phyloP scores from a whole-genome alignment of 2,888 invertebrate genomes.

The Diaperis boleti region DNA sequence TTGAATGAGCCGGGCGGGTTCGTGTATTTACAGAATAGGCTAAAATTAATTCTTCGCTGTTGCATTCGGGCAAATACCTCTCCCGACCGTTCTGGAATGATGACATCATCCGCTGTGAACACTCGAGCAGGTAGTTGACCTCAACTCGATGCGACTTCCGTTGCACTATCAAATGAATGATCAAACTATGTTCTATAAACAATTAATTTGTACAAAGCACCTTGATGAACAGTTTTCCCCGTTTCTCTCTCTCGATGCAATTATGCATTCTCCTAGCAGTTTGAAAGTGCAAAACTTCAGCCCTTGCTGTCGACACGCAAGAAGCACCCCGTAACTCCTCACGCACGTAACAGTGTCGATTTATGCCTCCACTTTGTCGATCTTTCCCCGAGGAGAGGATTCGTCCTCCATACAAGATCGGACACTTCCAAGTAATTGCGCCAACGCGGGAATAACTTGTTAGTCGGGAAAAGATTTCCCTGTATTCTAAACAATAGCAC shows the following conservation, averaged over 20 bases:
- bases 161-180: no score
- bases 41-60: no score
- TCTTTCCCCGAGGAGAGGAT: constrained; percentile 23
- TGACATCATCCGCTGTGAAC: no score
- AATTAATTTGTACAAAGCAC: no score
- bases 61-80: no score
- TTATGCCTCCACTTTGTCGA: constrained; percentile 1
- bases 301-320: constrained; percentile 19
- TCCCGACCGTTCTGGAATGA: no score
- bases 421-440: constrained; percentile 27
- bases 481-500: constrained; percentile 35
- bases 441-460: constrained; percentile 34
- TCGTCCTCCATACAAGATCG: constrained; percentile 30
- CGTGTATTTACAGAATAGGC: no score
- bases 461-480: constrained; percentile 30
- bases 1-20: no score
- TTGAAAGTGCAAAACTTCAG: constrained; percentile 32
- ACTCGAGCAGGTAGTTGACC: no score
- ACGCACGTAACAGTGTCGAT: constrained; percentile 24
- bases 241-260: constrained; percentile 11
- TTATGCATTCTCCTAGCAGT: constrained; percentile 26
- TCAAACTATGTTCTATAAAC: no score
- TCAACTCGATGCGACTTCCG: no score
- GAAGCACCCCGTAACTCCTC: constrained; percentile 6
- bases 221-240: no score